Base-by-base conservation (phyloP, 2,113 vertebrate genomes). In the Calidris pugnax region DNA sequence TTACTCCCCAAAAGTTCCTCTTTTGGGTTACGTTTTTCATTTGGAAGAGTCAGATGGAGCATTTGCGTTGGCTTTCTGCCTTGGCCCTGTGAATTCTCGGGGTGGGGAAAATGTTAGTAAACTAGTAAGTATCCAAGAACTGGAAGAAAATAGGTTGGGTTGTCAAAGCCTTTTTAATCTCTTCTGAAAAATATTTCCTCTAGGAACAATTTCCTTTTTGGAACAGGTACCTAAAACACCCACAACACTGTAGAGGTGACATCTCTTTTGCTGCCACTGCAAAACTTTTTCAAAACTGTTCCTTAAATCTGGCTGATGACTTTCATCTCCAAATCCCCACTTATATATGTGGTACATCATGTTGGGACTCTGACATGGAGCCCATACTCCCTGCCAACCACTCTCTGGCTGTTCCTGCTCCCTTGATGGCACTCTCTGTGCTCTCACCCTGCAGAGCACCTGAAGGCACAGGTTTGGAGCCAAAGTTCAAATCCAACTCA, bases 161-260 rank as follows among this genome's bases (percentile, higher is more conserved):
- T 95, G 45, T 89, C 89, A 80, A 91, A 89, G 17, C 53, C 35
- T 72, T 89, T 90, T 78, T 75, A 81, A 84, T 68, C 14, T 94
- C 35, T 90, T 84, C 35, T 88, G 79, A 93, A 95, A 86, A 84
- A 82, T 93, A 72, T 39, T 87, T 89, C 63, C 33, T 90, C 33
- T 86, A 93, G 79, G 76, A 95, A 43, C 23, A 32, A 24, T 90
- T 94, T 51, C 33, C 19, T 4, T 3, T 51, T 90, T 92, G 76
- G 68, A 95, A 68, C 48, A 85, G 68, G 68, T 12, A 4, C 41
- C 47, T 85, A 27, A 39, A 63, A 20, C 32, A 4, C 27, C 20
- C 39, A 14, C 33, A 4, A 1, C 32, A 21, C 18, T 45, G 41
- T 20, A 66, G 63, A 43, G 28, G 20, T 5, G 37, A 41, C 37